Evolutionary conservation across 2,888 invertebrate species (phyloP), one percentile per base, ranked within the genome.

Genomic region (Rhabditoides inermis): DNA sequence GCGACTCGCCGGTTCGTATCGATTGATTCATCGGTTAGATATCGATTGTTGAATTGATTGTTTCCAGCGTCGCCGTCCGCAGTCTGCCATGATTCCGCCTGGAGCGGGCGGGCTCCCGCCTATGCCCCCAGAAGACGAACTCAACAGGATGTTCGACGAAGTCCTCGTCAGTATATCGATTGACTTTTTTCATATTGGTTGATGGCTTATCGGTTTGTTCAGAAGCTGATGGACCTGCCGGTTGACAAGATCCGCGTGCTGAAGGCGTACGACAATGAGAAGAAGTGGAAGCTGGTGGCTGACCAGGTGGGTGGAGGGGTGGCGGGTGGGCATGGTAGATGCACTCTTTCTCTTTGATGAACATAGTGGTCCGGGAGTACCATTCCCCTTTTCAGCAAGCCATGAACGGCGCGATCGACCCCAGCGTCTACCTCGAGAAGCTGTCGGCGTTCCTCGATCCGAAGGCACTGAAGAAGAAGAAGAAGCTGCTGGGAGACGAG

Each of bases 251-350:
- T 92, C 72, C 92, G 94, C 81, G 84, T 94, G 36, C 82, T 91
- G 63, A 87, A 88, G 72, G 88, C 87, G 78, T 95, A 95, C 79
- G 92, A 94, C 81, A 86, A 88, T 79, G 90, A 92, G 79, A 94
- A 92, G 81, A 98, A 98, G 82, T 98, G 95, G 95, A 94, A 98
- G 81, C 88, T 98, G 79, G 91, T 98, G 81, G 92, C 92, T 83
- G 95, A 98, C 84, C 92, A 90, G 84, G 88, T 88, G 30, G 4
- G 30, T 45, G 42, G 18, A 47, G 10, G 2, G 37, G 27, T 15
- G 41, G n/a, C 18, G 18, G 26, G 25, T 12, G 12, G 45, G 27
- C 10, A 30, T 45, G 15, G 20, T 41, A 15, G 42, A 41, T 26
- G 15, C 4, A 5, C 20, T 20, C 26, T 3, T 15, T 20, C 15